These are phyloP conservation scores for Pantherophis guttatus DNA, from an alignment of 2,113 vertebrate species.

Conservation along the genomic window DNA sequence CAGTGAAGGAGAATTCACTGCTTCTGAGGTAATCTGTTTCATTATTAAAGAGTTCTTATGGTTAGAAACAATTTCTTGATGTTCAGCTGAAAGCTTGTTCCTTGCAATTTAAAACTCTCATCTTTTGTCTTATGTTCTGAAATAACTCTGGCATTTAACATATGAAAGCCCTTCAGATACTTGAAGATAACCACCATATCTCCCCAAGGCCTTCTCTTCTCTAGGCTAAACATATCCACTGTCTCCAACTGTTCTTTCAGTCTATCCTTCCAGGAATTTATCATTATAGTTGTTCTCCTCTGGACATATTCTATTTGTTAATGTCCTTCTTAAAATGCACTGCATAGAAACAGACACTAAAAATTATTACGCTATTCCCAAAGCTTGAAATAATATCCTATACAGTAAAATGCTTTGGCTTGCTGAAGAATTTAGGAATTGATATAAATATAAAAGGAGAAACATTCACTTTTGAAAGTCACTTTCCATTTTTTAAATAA, in stretches of 20 bases:
- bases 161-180: background rate
- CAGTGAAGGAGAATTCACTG: background rate
- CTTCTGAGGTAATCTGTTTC: background rate
- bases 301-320: background rate
- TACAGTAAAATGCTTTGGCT: background rate
- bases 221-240: background rate
- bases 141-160: background rate
- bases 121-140: background rate
- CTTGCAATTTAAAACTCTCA: background rate
- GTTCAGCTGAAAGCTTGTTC: background rate
- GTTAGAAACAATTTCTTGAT: background rate
- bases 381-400: background rate
- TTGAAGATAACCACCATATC: background rate
- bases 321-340: background rate
- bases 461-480: background rate
- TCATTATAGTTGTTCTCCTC: background rate
- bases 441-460: fast-evolving
- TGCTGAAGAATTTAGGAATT: background rate
- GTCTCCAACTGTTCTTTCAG: background rate
- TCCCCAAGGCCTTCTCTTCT: background rate
- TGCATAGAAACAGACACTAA: background rate
- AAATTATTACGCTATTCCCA: background rate
- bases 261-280: background rate
- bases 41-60: background rate
- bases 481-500: conserved; percentile 10